phyloP scores from a whole-genome alignment of 2,113 vertebrate species.

The Campylomormyrus numenius region DNA sequence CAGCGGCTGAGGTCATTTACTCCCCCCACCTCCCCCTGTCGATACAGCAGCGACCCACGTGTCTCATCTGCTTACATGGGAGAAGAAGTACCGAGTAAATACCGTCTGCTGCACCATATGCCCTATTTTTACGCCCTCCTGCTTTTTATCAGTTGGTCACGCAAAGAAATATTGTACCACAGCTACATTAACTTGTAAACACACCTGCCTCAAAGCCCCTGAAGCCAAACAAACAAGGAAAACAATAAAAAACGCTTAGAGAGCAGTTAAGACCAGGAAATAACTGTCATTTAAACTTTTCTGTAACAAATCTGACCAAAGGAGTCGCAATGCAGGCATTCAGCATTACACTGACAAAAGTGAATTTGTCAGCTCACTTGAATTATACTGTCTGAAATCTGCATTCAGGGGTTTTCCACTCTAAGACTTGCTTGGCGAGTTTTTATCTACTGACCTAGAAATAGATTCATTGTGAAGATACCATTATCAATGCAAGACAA shows the following conservation, averaged over 20 bases:
- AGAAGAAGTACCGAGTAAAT: background rate
- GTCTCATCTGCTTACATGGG: conserved; percentile 8
- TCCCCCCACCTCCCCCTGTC: conserved; percentile 6
- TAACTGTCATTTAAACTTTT: background rate
- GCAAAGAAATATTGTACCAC: background rate
- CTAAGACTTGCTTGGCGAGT: background rate
- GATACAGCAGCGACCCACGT: conserved; percentile 7
- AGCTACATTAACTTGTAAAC: background rate
- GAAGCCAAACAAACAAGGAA: background rate
- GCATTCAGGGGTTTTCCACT: background rate
- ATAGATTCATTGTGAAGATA: background rate
- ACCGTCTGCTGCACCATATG: background rate
- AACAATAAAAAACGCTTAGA: background rate
- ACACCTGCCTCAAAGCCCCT: background rate
- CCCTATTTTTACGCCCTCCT: background rate
- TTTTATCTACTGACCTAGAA: background rate
- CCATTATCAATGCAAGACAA: background rate
- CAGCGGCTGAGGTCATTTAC: conserved; percentile 28
- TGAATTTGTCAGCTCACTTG: background rate
- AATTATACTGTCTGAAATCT: background rate
- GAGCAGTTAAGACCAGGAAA: background rate
- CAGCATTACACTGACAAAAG: background rate
- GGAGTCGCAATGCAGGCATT: background rate
- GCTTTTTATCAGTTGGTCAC: background rate
- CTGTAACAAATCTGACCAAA: background rate